These are phyloP conservation scores for Sminthurinus aureus DNA, from an alignment of 2,888 invertebrate species.

Conservation along the genomic window DNA sequence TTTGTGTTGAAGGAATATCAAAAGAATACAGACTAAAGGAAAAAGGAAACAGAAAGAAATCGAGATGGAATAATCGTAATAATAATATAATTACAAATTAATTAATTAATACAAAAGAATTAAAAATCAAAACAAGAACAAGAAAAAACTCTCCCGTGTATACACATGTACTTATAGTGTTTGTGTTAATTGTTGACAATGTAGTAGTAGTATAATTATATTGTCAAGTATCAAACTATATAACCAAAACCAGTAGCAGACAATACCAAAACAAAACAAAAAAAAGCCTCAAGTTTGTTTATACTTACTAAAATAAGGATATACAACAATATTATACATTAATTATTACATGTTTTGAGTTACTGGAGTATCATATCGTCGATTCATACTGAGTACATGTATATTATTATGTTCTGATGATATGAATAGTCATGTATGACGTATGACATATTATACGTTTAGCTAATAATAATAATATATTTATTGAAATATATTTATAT, in stretches of 20 bases:
- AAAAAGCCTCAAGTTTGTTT: not conserved
- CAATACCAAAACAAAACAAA: not conserved
- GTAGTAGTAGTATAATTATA: not conserved
- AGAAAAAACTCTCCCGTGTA: too few species aligned
- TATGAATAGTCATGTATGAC: too few species aligned
- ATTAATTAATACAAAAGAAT: not conserved
- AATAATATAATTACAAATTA: not conserved
- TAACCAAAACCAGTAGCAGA: not conserved
- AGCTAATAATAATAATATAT: too few species aligned
- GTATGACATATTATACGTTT: too few species aligned
- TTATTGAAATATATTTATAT: too few species aligned
- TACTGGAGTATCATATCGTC: too few species aligned
- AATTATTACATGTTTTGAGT: too few species aligned
- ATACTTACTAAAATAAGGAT: not conserved
- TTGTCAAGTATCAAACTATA: not conserved
- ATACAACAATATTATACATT: too few species aligned
- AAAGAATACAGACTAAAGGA: too few species aligned
- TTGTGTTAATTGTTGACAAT: conserved; percentile 2
- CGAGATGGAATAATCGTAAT: not conserved
- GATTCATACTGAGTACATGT: too few species aligned
- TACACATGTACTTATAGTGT: too few species aligned
- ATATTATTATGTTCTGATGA: too few species aligned
- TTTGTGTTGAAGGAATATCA: not conserved
- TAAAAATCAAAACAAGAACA: not conserved
- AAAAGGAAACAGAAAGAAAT: not conserved